Conservation (phyloP, 1,140 invertebrate species). For the Drosophila neocordata region DNA sequence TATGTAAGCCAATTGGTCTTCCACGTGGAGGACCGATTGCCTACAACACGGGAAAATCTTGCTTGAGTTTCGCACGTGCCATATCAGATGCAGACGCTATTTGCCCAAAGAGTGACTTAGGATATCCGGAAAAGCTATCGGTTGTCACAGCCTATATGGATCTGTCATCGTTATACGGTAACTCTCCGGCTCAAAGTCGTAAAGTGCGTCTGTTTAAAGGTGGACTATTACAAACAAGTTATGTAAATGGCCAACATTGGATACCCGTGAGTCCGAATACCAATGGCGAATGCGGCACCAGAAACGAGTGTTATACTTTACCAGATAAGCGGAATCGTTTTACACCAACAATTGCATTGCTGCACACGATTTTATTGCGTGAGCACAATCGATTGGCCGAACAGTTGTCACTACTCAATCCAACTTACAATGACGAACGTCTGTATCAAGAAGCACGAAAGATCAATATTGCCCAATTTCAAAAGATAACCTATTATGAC, state of each 20-base stretch:
- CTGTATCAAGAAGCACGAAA: slow-evolving; percentile 93
- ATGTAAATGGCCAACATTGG: slow-evolving; percentile 86
- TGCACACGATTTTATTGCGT: slow-evolving; percentile 92
- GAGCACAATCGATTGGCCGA: slow-evolving; percentile 95
- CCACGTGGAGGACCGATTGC: slow-evolving; percentile 91
- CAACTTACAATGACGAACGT: slow-evolving; percentile 93
- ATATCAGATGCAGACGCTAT: slow-evolving; percentile 87
- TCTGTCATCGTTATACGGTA: slow-evolving; percentile 92
- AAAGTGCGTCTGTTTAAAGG: slow-evolving; percentile 86
- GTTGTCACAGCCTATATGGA: slow-evolving; percentile 92
- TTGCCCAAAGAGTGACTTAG: slow-evolving; percentile 84
- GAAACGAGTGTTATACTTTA: slow-evolving; percentile 87
- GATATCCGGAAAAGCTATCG: slow-evolving; percentile 90
- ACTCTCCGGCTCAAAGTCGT: slow-evolving; percentile 85
- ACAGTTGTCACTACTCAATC: slow-evolving; percentile 89
- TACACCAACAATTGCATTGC: slow-evolving; percentile 89
- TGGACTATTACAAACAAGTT: slow-evolving; percentile 86
- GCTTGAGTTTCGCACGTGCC: slow-evolving; percentile 92
- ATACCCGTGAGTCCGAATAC: slow-evolving; percentile 86
- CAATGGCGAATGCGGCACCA: slow-evolving; percentile 85
- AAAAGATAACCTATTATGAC: slow-evolving; percentile 93
- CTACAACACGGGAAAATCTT: slow-evolving; percentile 84
- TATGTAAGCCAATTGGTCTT: slow-evolving; percentile 92
- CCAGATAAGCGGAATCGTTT: slow-evolving; percentile 95
- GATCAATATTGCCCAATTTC: slow-evolving; percentile 90